Conservation (phyloP, 2,113 vertebrate genomes). For the Hepsetus odoe region DNA sequence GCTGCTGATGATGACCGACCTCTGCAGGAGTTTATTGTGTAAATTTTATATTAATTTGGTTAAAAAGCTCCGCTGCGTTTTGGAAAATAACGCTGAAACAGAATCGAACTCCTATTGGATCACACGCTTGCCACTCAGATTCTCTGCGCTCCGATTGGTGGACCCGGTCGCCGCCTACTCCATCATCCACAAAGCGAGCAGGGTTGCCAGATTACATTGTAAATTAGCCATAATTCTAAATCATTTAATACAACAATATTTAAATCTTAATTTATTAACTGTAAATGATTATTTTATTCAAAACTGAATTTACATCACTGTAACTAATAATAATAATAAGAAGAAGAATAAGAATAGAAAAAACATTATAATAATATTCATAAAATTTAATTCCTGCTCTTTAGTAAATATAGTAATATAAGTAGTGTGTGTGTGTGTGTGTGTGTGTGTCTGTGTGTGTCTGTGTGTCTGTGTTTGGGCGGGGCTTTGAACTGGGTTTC, state of each 20-base stretch:
- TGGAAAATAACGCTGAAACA: not conserved
- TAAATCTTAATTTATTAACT: too few relatives aligned
- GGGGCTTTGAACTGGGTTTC: not conserved
- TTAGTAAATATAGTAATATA: too few relatives aligned
- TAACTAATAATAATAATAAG: too few relatives aligned
- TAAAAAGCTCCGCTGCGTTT: not conserved
- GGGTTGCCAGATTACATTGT: not conserved
- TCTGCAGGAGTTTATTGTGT: not conserved
- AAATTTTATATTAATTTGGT: not conserved
- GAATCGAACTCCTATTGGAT: conserved; percentile 26
- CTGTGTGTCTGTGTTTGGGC: not conserved
- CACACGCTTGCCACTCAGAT: not conserved
- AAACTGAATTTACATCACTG: too few relatives aligned
- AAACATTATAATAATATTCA: too few relatives aligned
- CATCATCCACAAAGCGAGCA: not conserved
- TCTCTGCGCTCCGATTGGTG: conserved; percentile 24
- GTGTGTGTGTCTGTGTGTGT: too few relatives aligned
- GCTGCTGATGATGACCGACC: too few relatives aligned
- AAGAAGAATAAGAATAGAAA: too few relatives aligned
- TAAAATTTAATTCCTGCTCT: too few relatives aligned
- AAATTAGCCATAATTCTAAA: not conserved
- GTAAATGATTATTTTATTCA: too few relatives aligned
- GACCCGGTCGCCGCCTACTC: not conserved
- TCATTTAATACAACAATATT: too few relatives aligned
- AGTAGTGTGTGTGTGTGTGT: too few relatives aligned